A percentile compares a stretch with the other conserved stretches of the same genome.
phyloP scores from a whole-genome alignment of 2,888 invertebrate species.

The Halocaridina rubra region DNA sequence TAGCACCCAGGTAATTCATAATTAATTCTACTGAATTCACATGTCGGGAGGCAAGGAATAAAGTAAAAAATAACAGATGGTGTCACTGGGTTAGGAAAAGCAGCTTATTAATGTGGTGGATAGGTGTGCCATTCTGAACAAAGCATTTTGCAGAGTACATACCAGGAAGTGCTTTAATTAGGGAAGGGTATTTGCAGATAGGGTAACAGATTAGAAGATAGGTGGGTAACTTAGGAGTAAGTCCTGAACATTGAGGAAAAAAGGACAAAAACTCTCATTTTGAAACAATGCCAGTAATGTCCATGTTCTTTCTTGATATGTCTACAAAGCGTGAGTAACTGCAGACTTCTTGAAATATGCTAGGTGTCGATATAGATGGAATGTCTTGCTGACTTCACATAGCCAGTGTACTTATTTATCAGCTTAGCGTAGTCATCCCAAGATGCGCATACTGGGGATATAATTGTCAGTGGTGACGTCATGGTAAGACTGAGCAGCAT shows the following conservation, averaged over 20 bases:
- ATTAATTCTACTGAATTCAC: not conserved
- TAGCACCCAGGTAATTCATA: not conserved
- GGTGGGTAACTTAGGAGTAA: not conserved
- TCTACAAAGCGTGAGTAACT: slow-evolving; percentile 2
- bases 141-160: too few relatives aligned
- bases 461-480: too few relatives aligned
- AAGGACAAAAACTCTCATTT: not conserved
- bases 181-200: not conserved
- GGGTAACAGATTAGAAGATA: slow-evolving; percentile 15
- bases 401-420: too few relatives aligned
- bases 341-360: slow-evolving; percentile 22
- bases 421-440: too few relatives aligned
- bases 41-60: not conserved
- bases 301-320: not conserved
- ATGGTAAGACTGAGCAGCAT: too few relatives aligned
- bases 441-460: too few relatives aligned
- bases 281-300: not conserved
- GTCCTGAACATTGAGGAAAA: not conserved
- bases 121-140: too few relatives aligned
- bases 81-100: not conserved
- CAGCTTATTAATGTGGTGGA: too few relatives aligned
- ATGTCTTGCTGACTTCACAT: too few relatives aligned
- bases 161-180: not conserved
- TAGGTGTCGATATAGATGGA: not conserved
- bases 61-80: not conserved